These are phyloP conservation scores for Herpetotheres cachinnans DNA, from an alignment of 2,113 vertebrate genomes.

Conservation along the genomic window DNA sequence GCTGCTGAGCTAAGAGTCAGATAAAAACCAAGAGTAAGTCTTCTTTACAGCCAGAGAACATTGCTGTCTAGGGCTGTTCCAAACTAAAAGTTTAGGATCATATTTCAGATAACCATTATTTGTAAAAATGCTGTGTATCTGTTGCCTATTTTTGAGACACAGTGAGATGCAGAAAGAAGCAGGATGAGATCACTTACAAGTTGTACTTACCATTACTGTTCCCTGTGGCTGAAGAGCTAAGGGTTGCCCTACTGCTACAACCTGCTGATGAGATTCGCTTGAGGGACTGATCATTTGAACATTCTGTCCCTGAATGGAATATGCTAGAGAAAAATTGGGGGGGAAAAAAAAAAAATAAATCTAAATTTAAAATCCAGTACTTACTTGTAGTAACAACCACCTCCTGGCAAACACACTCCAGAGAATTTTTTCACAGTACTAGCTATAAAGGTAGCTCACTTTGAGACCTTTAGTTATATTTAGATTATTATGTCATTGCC, in stretches of 20 bases:
- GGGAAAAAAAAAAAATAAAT: not conserved
- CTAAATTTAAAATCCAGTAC: not conserved
- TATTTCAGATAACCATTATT: not conserved
- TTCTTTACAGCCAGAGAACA: not conserved
- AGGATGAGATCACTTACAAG: not conserved
- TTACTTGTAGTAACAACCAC: not conserved
- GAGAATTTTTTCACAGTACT: not conserved
- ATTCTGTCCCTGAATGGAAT: constrained; percentile 96
- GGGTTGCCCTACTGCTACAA: constrained; percentile 96
- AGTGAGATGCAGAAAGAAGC: not conserved
- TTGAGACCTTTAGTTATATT: not conserved
- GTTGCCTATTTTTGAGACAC: not conserved
- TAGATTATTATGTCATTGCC: not conserved
- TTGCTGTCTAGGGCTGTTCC: not conserved
- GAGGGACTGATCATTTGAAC: constrained; percentile 98
- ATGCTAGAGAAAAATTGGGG: constrained; percentile 77
- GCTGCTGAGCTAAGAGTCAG: not conserved
- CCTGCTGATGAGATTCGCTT: constrained; percentile 98
- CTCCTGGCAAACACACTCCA: not conserved
- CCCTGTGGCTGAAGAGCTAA: constrained; percentile 93
- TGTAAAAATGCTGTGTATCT: not conserved
- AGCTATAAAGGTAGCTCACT: not conserved
- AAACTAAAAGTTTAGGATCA: not conserved
- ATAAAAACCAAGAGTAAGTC: not conserved
- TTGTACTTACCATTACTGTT: constrained; percentile 91